These are phyloP conservation scores for Malurus leucopterus DNA, from an alignment of 2,797 vertebrate genomes.

Conservation along the genomic window DNA sequence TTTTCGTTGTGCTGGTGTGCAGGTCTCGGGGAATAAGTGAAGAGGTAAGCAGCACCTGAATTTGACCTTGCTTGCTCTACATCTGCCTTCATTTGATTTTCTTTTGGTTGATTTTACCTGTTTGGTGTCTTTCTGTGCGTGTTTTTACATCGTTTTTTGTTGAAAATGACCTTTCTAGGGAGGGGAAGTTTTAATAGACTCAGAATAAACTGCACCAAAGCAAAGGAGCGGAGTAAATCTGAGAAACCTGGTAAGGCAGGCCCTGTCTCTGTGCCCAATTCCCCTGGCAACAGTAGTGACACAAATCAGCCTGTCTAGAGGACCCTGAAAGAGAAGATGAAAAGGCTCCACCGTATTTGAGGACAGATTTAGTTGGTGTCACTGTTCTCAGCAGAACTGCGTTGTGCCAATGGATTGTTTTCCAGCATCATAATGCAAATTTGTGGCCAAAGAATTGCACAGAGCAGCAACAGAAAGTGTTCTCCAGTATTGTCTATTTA, in stretches of 20 bases:
- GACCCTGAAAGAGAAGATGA: neutral
- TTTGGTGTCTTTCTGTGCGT: neutral
- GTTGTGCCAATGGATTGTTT: neutral
- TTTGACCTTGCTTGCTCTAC: neutral
- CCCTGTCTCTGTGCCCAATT: neutral
- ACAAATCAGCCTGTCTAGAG: conserved; percentile 45
- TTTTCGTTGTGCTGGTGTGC: conserved; percentile 83
- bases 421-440: neutral
- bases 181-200: conserved; percentile 59
- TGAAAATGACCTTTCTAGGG: conserved; percentile 50
- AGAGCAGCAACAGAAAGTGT: neutral
- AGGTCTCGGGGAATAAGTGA: conserved; percentile 69
- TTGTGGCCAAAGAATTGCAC: neutral
- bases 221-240: conserved; percentile 27
- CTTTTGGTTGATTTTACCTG: neutral
- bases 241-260: conserved; percentile 46
- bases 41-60: conserved; percentile 73
- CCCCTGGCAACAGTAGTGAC: neutral
- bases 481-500: neutral
- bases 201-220: conserved; percentile 46
- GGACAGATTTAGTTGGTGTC: neutral
- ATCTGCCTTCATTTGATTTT: neutral
- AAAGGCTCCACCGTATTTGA: neutral
- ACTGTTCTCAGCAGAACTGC: neutral
- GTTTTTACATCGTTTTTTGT: conserved; percentile 35